Conservation (phyloP, 2,888 invertebrate species). For the Mythimna vitellina region DNA sequence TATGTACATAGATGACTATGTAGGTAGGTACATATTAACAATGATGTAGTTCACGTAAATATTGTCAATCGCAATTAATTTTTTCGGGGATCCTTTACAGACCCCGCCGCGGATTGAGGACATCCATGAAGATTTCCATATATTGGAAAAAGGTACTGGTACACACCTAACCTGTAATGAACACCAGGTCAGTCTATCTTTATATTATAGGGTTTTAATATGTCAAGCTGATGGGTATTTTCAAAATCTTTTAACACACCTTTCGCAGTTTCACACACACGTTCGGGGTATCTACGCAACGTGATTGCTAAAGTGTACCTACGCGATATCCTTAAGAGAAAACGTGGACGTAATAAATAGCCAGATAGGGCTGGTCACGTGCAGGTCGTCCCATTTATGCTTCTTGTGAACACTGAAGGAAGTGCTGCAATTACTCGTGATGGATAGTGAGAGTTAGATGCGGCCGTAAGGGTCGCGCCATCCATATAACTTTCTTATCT, state of each 20-base stretch:
- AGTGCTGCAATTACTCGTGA: constrained; percentile 87
- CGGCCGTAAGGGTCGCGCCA: constrained; percentile 81
- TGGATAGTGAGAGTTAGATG: constrained; percentile 86
- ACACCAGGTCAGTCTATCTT: too few relatives aligned
- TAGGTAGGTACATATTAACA: too few relatives aligned
- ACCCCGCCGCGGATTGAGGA: too few relatives aligned
- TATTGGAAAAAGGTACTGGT: too few relatives aligned
- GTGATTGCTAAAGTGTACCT: constrained; percentile 55
- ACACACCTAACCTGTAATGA: too few relatives aligned
- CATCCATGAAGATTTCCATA: too few relatives aligned
- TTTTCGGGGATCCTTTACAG: too few relatives aligned
- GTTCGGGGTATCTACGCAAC: constrained; percentile 38
- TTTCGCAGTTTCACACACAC: constrained; percentile 36
- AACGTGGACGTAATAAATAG: constrained; percentile 81
- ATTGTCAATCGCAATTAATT: too few relatives aligned
- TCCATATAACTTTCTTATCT: constrained; percentile 87
- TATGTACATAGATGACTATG: too few relatives aligned
- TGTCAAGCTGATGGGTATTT: not conserved
- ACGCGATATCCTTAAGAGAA: constrained; percentile 73
- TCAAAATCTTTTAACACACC: constrained; percentile 17
- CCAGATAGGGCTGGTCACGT: constrained; percentile 84
- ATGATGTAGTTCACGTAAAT: too few relatives aligned
- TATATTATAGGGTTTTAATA: not conserved
- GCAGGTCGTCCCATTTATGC: constrained; percentile 83
- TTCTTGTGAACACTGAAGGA: constrained; percentile 85